These are phyloP conservation scores for Mimumesa dahlbomi DNA, from an alignment of 2,888 invertebrate genomes.

Conservation along the genomic window DNA sequence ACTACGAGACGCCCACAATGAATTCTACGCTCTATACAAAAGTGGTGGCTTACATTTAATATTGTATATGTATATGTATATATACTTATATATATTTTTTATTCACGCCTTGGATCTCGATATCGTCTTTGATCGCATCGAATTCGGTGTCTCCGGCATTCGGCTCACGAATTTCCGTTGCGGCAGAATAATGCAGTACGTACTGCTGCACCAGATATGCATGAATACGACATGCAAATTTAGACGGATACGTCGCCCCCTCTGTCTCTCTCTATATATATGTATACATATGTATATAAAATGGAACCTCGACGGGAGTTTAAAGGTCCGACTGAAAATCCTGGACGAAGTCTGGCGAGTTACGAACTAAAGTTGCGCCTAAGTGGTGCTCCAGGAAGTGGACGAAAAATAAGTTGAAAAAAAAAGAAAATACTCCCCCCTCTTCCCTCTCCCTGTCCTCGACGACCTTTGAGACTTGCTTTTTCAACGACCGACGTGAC, in stretches of 20 bases:
- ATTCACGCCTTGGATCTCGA: too few species aligned
- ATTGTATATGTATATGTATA: too few species aligned
- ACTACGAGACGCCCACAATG: too few species aligned
- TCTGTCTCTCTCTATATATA: too few species aligned
- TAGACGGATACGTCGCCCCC: slow-evolving; percentile 14
- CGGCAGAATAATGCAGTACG: slow-evolving; percentile 25
- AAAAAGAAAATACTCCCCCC: too few species aligned
- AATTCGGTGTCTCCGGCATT: not conserved
- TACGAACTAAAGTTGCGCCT: slow-evolving; percentile 10
- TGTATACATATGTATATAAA: too few species aligned
- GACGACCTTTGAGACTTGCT: not conserved
- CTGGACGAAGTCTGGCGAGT: slow-evolving; percentile 12
- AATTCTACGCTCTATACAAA: too few species aligned
- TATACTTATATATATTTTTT: too few species aligned
- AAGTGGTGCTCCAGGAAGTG: slow-evolving; percentile 19
- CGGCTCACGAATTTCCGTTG: slow-evolving; percentile 9
- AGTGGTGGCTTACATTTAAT: too few species aligned
- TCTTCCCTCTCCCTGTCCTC: not conserved
- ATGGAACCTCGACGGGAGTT: not conserved
- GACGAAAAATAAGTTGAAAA: slow-evolving; percentile 18
- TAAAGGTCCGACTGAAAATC: slow-evolving; percentile 10
- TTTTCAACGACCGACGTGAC: not conserved
- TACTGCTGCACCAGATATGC: slow-evolving; percentile 4
- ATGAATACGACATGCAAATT: slow-evolving; percentile 43
- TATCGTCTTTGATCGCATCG: too few species aligned